phyloP scores from a whole-genome alignment of 2,797 vertebrate species.

The Alectoris magna region DNA sequence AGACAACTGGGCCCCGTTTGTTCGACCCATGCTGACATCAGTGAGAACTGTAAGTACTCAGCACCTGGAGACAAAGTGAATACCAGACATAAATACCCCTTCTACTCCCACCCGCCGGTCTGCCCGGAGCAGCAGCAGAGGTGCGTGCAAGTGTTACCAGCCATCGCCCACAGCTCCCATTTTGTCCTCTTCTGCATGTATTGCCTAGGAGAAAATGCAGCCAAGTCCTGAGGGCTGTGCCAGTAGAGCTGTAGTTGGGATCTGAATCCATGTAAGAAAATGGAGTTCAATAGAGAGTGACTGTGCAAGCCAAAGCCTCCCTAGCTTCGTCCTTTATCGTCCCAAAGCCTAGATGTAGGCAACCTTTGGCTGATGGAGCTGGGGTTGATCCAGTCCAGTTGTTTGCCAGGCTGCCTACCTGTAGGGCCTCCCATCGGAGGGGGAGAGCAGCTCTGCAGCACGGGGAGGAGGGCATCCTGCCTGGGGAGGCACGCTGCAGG shows the following conservation, averaged over 20 bases:
- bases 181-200: conserved; percentile 32
- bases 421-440: accelerated
- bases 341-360: conserved; percentile 39
- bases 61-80: conserved; percentile 61
- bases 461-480: background rate
- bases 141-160: background rate
- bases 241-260: conserved; percentile 13
- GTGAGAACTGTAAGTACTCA: conserved; percentile 62
- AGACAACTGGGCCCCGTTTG: conserved; percentile 42
- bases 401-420: background rate
- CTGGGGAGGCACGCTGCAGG: background rate
- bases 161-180: conserved; percentile 11
- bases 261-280: background rate
- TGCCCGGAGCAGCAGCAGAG: background rate
- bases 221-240: conserved; percentile 46
- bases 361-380: conserved; percentile 55
- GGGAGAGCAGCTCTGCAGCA: background rate
- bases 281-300: conserved; percentile 1
- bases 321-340: conserved; percentile 26
- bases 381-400: background rate
- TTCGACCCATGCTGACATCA: conserved; percentile 41
- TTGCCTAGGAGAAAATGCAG: conserved; percentile 62
- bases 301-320: conserved; percentile 35
- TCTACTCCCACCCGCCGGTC: background rate
- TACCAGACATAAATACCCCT: conserved; percentile 39